These are phyloP conservation scores for Plecturocebus donacophilus DNA, from an alignment of 2,113 vertebrate species.

Conservation along the genomic window DNA sequence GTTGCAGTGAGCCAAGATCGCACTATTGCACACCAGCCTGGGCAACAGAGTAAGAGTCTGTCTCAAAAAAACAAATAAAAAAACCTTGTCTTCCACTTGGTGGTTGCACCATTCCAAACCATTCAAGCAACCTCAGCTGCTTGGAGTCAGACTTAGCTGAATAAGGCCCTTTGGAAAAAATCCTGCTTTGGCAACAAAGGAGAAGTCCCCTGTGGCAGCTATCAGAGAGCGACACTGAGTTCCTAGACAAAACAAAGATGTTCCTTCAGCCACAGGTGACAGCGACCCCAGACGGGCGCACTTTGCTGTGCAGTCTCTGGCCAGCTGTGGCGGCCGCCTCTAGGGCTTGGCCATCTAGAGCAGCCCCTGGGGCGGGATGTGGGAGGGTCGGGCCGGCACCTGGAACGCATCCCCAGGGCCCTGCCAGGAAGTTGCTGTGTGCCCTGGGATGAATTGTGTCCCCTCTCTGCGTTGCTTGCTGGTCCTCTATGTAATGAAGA, in stretches of 20 bases:
- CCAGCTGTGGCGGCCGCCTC: neutral
- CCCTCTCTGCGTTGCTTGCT: neutral
- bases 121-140: neutral
- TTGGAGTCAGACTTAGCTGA: neutral
- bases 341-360: fast-evolving
- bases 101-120: fast-evolving
- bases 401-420: neutral
- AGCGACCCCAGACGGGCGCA: neutral
- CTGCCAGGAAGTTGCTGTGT: neutral
- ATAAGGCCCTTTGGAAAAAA: neutral
- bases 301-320: neutral
- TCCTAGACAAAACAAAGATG: neutral
- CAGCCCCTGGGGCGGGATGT: neutral
- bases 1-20: too few relatives aligned
- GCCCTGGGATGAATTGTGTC: neutral
- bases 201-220: neutral
- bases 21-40: too few relatives aligned
- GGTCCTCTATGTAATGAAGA: neutral
- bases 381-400: neutral
- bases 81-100: too few relatives aligned
- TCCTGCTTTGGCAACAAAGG: neutral
- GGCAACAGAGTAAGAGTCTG: too few relatives aligned
- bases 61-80: too few relatives aligned
- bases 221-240: neutral
- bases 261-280: neutral